Base-by-base conservation (phyloP, 2,888 invertebrate species). In the Agriotes lineatus region DNA sequence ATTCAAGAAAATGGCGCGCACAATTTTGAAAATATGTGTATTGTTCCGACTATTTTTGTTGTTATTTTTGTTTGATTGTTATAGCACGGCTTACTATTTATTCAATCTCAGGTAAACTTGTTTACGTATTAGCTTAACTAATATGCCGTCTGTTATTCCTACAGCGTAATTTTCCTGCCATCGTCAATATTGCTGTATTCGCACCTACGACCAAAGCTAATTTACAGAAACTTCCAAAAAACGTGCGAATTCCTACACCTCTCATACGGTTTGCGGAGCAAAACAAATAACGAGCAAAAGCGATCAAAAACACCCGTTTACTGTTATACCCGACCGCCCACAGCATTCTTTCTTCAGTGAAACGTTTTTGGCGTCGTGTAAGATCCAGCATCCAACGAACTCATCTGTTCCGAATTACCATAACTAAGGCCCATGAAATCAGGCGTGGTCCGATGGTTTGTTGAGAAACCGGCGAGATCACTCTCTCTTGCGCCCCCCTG, bases 401-500 rank as follows among this genome's bases (percentile, higher is more conserved):
- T 62, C 70, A 67, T 67, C 67, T 56, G 52, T 44, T 60, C 50
- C 9, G 35, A 63, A 70, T 70, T 70, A 70, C 70, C 70, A 70
- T 70, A 67, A 63, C 63, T 52, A 57, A 66, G 54, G 58, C 54
- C 70, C 70, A 52, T 67, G 63, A 67, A 70, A 64, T 62, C 66
- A 67, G 68, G 70, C 69, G 66, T 70, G 69, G 75, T 59, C 33
- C 54, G 59, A 66, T 59, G 63, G 67, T 60, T 69, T 60, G 73
- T 71, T 69, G 72, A 75, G 75, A 77, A 76, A 76, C 76, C 76
- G 70, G 74, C 69, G 74, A 73, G 76, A 76, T 78, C 75, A 76
- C 76, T 77, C 76, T 78, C 77, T 77, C 77, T 77, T 72, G 72
- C 64, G 69, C 72, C 74, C 75, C 75, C 72, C 74, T 71, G 65